Percentiles rank a stretch among this genome's conserved stretches.
These are phyloP conservation scores for Macropodus opercularis DNA, from an alignment of 2,797 vertebrate genomes.

Conservation along the genomic window DNA sequence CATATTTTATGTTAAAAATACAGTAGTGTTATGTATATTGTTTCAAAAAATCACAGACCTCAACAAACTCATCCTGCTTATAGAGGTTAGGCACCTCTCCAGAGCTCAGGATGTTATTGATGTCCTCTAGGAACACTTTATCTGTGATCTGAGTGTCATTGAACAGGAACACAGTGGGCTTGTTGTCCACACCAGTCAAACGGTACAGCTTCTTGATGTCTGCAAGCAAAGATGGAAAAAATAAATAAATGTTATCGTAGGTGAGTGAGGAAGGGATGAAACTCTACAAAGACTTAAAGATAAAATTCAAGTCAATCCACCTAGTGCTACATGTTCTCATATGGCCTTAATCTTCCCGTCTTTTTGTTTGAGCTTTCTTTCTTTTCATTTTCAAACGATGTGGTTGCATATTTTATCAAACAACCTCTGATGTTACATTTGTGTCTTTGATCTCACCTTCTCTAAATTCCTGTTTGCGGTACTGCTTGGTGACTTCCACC, in stretches of 20 bases:
- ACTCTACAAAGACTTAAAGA: neutral
- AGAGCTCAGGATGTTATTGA: constrained; percentile 91
- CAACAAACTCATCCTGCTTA: constrained; percentile 88
- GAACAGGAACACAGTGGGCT: constrained; percentile 88
- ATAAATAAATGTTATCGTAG: neutral
- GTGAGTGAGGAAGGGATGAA: neutral
- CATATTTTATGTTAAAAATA: no score
- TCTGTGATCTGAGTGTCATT: constrained; percentile 88
- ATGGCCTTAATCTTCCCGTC: neutral
- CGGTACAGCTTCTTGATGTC: constrained; percentile 90
- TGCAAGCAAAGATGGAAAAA: constrained; percentile 49
- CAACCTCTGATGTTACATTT: neutral
- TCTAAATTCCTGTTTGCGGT: constrained; percentile 89
- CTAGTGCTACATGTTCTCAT: neutral
- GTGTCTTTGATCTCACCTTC: constrained; percentile 77
- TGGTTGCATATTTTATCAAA: neutral
- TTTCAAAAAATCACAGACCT: constrained; percentile 76
- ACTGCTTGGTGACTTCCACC: constrained; percentile 89
- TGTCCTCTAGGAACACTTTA: constrained; percentile 88
- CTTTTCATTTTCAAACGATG: neutral
- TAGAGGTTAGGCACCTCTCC: constrained; percentile 92
- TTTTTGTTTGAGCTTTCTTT: neutral
- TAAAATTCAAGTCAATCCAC: neutral
- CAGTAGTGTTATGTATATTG: no score
- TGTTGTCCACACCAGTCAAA: constrained; percentile 86